Base-by-base conservation (phyloP, 1,140 invertebrate genomes). In the Microplitis mediator region DNA sequence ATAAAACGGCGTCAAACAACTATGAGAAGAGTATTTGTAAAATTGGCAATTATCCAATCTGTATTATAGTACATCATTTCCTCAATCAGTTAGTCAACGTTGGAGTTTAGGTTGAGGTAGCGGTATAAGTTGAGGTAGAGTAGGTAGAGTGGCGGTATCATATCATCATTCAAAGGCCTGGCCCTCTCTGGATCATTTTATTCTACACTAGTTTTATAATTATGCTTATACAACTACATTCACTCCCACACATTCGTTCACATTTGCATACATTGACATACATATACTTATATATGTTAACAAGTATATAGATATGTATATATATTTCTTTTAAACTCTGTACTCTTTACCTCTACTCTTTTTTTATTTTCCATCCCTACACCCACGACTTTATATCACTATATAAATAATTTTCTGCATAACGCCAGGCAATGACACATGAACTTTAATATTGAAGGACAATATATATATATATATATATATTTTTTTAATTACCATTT, bases 21-120 rank as follows among this genome's bases (percentile, higher is more conserved):
- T 77, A 67, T 63, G 32, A 66, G 34, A 56, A 72, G 39, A 62
- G 66, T 77, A 74, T 74, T 71, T 36, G 69, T 39, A 65, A 72
- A 75, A 73, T 77, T 74, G 71, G 66, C 74, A 69, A 75, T 77
- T 77, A 77, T 77, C 61, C 74, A 77, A 75, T 77, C 70, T 72
- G 68, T 72, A 35, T 66, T 69, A 69, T 56, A 51, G 69, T 65
- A 56, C 69, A 77, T 77, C 76, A 77, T 77, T 77, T 77, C 76
- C 76, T 77, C 76, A 77, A 77, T 77, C 74, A 77, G 71, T 69
- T 60, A 13, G 62, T 45, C 31, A 64, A 34, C 32, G 63, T 13
- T 45, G 61, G 11, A 13, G 34, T 39, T 23, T 23, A 39, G 39
- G 39, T 39, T 54, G 50, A 63, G n/a, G 36, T 39, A 39, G 36